Base-by-base conservation (phyloP, 2,888 invertebrate species). In the Drosophila algonquin region DNA sequence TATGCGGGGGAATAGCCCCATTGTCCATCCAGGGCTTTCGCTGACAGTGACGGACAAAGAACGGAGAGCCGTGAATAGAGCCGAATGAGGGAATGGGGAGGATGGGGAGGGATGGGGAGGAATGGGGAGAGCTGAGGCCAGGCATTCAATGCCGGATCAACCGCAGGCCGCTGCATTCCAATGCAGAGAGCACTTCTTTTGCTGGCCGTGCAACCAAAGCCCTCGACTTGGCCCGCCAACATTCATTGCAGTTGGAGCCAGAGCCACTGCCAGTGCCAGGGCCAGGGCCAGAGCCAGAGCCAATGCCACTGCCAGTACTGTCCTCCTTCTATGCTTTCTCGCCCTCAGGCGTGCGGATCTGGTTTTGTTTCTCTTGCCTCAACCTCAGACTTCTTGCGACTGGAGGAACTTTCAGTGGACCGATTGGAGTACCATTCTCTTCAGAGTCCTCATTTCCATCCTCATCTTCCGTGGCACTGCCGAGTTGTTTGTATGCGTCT, bases 251-350 rank as follows among this genome's bases (percentile, higher is more conserved):
- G 35, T 40, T 40, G 54, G 24, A n/a, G 12, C 46, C 46, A 46
- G 44, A 45, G n/a, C 44, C 44, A 50, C n/a, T 16, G 7, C 30
- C 30, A n/a, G 14, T 21, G 45, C 24, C 51, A 32, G 44, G 30
- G 35, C 35, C 14, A 46, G 32, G 12, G 48, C 53, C 54, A 52
- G 46, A 52, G 64, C 59, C 79, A 81, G 77, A 69, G 81, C 81
- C 86, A 87, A 75, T 80, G 87, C 76, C 82, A 80, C 46, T 71
- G 55, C 71, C 62, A 70, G 18, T 30, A 46, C 51, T 71, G 61
- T 24, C 44, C 4, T 10, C 40, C 24, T 27, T 51, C 30, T 45
- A 27, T 46, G 1, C 32, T 47, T 55, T 24, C 18, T 35, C 32
- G 57, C 7, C 30, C 45, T n/a, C 51, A 46, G 50, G 62, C 63